A percentile compares a stretch with the other conserved stretches of the same genome.
Conservation (phyloP, 2,113 vertebrate genomes). For the Prunella himalayana region DNA sequence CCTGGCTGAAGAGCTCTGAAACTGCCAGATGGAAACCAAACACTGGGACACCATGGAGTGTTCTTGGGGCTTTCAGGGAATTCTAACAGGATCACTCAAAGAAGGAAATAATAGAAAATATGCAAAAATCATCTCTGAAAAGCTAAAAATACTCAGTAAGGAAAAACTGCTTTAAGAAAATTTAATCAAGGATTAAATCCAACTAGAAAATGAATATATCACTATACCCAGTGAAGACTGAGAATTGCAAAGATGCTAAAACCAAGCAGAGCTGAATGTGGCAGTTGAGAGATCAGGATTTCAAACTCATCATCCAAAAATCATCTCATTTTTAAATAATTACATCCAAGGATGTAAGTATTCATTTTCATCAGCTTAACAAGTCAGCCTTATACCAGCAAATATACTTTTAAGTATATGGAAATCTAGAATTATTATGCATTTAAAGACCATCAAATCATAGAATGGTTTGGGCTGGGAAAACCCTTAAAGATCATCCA, state of each 20-base stretch:
- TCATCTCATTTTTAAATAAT: not conserved
- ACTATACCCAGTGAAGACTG: fast-evolving
- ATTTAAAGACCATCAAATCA: not conserved
- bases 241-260: not conserved
- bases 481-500: not conserved
- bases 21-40: not conserved
- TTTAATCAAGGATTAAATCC: not conserved
- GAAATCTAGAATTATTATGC: not conserved
- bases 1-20: not conserved
- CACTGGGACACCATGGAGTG: not conserved
- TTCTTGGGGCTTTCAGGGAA: not conserved
- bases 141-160: not conserved
- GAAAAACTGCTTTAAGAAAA: not conserved
- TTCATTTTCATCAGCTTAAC: not conserved
- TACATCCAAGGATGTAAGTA: not conserved
- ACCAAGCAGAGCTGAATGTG: not conserved
- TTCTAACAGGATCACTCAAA: not conserved
- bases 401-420: not conserved
- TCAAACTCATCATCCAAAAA: not conserved
- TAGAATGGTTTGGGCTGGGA: not conserved
- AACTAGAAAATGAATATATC: fast-evolving
- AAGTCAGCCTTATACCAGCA: not conserved
- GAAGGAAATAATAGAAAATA: not conserved
- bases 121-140: not conserved
- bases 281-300: not conserved